Evolutionary conservation across 2,797 vertebrate species (phyloP).

Genomic region (Mionectes olivaceus): DNA sequence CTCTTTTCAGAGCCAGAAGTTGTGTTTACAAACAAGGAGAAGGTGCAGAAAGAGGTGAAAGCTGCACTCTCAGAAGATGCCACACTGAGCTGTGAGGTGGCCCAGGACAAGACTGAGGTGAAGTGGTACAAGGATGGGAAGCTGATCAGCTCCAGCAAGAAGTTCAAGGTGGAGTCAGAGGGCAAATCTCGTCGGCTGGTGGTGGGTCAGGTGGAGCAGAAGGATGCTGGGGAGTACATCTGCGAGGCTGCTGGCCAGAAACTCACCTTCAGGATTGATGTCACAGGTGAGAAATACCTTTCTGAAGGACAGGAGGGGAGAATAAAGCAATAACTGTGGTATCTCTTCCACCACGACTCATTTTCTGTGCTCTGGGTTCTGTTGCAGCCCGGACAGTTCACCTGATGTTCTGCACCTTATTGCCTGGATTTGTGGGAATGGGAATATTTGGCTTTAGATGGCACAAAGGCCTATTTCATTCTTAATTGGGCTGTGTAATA

Average conservation of each 20-base stretch:
- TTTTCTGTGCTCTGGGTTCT: accelerated
- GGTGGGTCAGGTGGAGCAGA: constrained; percentile 47
- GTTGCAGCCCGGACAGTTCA: background rate
- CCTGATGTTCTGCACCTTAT: background rate
- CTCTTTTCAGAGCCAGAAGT: constrained; percentile 3
- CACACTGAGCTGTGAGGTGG: constrained; percentile 82
- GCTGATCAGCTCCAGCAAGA: constrained; percentile 82
- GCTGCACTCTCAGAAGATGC: background rate
- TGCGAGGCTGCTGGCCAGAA: constrained; percentile 71
- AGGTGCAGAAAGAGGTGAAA: constrained; percentile 73
- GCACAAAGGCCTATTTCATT: background rate
- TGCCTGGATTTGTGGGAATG: background rate
- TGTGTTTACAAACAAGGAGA: constrained; percentile 48
- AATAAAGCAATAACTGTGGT: background rate
- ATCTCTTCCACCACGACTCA: accelerated
- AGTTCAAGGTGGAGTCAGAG: constrained; percentile 80
- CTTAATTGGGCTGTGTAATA: background rate
- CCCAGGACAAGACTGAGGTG: constrained; percentile 75
- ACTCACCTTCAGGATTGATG: background rate
- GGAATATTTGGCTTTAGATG: accelerated
- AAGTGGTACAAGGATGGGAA: constrained; percentile 89
- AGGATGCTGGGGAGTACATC: constrained; percentile 68
- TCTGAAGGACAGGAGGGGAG: background rate
- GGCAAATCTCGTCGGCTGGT: background rate
- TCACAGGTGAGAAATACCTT: background rate